Conservation (phyloP, 2,113 vertebrate species). For the Apus apus region DNA sequence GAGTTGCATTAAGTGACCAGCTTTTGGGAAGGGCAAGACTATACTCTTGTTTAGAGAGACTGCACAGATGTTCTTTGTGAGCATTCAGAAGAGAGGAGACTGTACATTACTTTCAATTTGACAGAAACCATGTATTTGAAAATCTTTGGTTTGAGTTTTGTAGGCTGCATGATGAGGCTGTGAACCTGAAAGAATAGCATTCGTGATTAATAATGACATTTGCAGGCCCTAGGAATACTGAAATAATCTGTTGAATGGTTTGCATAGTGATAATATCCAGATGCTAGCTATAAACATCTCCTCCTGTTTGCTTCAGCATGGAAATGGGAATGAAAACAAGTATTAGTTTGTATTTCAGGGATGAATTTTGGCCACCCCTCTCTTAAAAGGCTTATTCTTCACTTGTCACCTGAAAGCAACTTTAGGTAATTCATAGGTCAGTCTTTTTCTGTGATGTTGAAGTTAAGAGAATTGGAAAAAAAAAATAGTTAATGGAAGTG, state of each 20-base stretch:
- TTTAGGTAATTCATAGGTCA: background rate
- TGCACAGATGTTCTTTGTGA: conserved; percentile 38
- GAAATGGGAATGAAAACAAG: conserved; percentile 17
- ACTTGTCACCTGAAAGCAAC: background rate
- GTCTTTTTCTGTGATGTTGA: background rate
- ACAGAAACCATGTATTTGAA: conserved; percentile 23
- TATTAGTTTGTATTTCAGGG: background rate
- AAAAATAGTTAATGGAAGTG: background rate
- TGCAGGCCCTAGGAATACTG: conserved; percentile 17
- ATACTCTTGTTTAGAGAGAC: background rate
- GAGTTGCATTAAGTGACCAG: background rate
- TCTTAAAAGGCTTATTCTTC: background rate
- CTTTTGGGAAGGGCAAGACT: background rate
- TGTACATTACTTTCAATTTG: background rate
- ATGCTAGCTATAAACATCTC: conserved; percentile 46
- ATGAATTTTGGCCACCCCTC: background rate
- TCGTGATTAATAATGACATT: conserved; percentile 55
- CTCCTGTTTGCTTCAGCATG: conserved; percentile 8
- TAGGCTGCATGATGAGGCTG: background rate
- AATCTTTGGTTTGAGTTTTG: conserved; percentile 24
- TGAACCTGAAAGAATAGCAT: conserved; percentile 35
- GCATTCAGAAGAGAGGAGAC: background rate
- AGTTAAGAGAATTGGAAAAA: background rate
- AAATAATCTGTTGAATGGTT: conserved; percentile 13
- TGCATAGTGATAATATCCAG: conserved; percentile 46